Evolutionary conservation across 2,113 vertebrate genomes (phyloP).

Genomic region (Heliornis fulica): DNA sequence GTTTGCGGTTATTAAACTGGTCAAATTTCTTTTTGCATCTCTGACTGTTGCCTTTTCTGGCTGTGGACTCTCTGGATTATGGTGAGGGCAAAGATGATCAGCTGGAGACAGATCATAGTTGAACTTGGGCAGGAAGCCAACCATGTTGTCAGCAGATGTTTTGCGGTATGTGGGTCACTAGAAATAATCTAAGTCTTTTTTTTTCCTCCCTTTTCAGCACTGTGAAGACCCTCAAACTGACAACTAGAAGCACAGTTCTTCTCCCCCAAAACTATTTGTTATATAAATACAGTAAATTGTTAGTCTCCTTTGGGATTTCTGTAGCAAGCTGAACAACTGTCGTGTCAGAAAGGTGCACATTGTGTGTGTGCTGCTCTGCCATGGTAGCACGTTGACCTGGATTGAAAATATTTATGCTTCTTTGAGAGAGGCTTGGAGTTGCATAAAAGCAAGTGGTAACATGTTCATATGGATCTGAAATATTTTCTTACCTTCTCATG

Average conservation of each 20-base stretch:
- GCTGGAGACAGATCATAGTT: slow-evolving; percentile 55
- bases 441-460: neutral
- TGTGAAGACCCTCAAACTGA: slow-evolving; percentile 54
- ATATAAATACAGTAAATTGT: slow-evolving; percentile 38
- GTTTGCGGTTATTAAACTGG: slow-evolving; percentile 1
- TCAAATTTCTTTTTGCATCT: slow-evolving; percentile 17
- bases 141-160: slow-evolving; percentile 69
- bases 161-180: slow-evolving; percentile 61
- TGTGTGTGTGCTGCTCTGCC: neutral
- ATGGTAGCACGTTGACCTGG: neutral
- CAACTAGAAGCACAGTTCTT: slow-evolving; percentile 24
- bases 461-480: neutral
- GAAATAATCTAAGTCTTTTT: slow-evolving; percentile 36
- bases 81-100: slow-evolving; percentile 57
- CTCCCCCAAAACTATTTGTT: slow-evolving; percentile 44
- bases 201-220: slow-evolving; percentile 11
- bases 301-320: slow-evolving; percentile 40
- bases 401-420: neutral
- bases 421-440: neutral
- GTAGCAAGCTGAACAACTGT: slow-evolving; percentile 52
- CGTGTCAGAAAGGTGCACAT: slow-evolving; percentile 41
- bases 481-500: neutral
- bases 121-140: slow-evolving; percentile 68
- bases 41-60: slow-evolving; percentile 18
- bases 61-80: slow-evolving; percentile 1